Evolutionary conservation across 2,113 vertebrate genomes (phyloP), one percentile per base, ranked within the genome.

Genomic region (Semnornis frantzii): DNA sequence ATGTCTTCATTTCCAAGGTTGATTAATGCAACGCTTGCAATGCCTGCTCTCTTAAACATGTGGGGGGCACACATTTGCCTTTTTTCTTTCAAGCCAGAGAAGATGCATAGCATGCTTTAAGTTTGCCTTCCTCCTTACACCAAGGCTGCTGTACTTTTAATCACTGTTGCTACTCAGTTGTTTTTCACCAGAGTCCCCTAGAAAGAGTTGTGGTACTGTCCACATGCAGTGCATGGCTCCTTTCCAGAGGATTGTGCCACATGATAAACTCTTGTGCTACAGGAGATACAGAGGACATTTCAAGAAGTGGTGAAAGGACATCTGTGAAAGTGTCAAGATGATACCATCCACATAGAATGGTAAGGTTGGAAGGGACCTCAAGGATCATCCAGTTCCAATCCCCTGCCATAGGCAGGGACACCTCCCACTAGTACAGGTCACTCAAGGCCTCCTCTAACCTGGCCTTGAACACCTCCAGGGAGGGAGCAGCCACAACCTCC

Each of bases 31-130:
- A 60, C n/a, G 24, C 27, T 37, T 88, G 73, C 28, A 64, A 62
- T 27, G 27, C 19, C 84, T 50, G 21, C 54, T 82, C 39, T 63
- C 74, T 86, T 48, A 73, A 85, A 54, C 10, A 50, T 10, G 37
- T n/a, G 46, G 18, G 65, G 44, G 19, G 39, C 75, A 80, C 30
- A 63, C 46, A 42, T 55, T 76, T 63, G 62, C 57, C 31, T 70
- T 46, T 23, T 63, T 74, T 54, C 63, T 59, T 95, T 74, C 54
- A 80, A 90, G 85, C 17, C 60, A 60, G 8, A 37, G 65, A 91
- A 74, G 75, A 68, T 74, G 57, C 14, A 33, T 24, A 46, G 4
- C 20, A 4, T n/a, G 9, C 34, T 77, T 87, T 39, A 62, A 76
- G 39, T 20, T 48, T 60, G 31, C 77, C 28, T 62, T 69, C 62